Evolutionary conservation across 2,113 vertebrate genomes (phyloP).

Genomic region (Chrysemys picta): DNA sequence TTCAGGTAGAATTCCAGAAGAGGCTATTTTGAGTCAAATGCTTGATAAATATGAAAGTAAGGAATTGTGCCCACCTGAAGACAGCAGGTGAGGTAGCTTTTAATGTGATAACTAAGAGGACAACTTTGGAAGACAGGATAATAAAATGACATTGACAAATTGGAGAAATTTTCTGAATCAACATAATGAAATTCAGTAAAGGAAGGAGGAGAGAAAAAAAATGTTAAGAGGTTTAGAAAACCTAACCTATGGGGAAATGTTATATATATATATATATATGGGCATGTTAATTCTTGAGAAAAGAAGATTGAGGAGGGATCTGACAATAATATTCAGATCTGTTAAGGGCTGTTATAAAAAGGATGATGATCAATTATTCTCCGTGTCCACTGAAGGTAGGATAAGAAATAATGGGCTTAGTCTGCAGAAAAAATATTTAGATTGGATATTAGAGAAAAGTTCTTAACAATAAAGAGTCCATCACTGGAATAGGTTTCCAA

Average conservation of each 20-base stretch:
- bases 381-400: no score
- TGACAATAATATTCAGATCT: background rate
- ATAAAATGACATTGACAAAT: background rate
- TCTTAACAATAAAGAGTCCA: background rate
- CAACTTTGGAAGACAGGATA: background rate
- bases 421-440: background rate
- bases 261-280: background rate
- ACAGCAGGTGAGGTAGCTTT: background rate
- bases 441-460: background rate
- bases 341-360: background rate
- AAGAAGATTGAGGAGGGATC: background rate
- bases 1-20: background rate
- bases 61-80: background rate
- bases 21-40: background rate
- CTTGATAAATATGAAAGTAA: background rate
- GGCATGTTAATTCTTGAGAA: background rate
- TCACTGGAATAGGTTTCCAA: background rate
- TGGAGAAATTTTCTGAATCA: background rate
- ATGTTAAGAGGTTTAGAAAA: background rate
- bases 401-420: no score
- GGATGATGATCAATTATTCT: background rate
- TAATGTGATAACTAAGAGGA: background rate
- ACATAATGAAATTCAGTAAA: background rate
- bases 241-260: background rate
- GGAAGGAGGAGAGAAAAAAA: background rate